phyloP scores from a whole-genome alignment of 1,140 invertebrate genomes.

The Ceratosolen fusciceps region DNA sequence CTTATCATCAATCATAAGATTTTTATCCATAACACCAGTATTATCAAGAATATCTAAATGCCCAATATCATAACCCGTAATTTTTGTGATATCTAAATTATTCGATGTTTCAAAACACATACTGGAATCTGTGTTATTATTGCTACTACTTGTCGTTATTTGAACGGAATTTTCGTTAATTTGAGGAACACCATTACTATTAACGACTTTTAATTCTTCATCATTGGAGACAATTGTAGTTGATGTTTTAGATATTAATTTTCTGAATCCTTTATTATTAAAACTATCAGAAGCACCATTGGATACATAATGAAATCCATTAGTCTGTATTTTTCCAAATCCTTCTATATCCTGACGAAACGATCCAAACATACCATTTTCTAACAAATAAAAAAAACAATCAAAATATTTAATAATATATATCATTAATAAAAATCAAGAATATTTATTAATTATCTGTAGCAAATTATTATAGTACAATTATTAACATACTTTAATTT shows the following conservation, averaged over 20 bases:
- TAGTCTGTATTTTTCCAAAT: constrained; percentile 54
- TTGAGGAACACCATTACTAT: constrained; percentile 32
- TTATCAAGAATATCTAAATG: constrained; percentile 65
- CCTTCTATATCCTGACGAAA: constrained; percentile 48
- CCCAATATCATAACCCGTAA: constrained; percentile 62
- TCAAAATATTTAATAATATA: neutral
- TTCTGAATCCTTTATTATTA: constrained; percentile 57
- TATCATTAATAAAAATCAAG: neutral
- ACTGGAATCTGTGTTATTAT: constrained; percentile 55
- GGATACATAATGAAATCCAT: constrained; percentile 49
- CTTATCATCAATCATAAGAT: constrained; percentile 67
- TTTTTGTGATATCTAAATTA: constrained; percentile 62
- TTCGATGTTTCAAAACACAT: constrained; percentile 65
- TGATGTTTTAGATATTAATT: constrained; percentile 55
- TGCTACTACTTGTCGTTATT: constrained; percentile 50
- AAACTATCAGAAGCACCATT: constrained; percentile 52
- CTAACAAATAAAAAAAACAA: constrained; percentile 38
- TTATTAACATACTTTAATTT: too few relatives aligned
- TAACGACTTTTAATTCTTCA: constrained; percentile 43
- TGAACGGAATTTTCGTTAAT: constrained; percentile 44
- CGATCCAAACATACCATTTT: constrained; percentile 50
- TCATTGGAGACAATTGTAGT: constrained; percentile 31
- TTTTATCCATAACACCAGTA: constrained; percentile 65
- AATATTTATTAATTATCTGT: too few relatives aligned
- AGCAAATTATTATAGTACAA: neutral